Evolutionary conservation across 2,888 invertebrate species (phyloP).

Genomic region (Heterodera filipjevi): DNA sequence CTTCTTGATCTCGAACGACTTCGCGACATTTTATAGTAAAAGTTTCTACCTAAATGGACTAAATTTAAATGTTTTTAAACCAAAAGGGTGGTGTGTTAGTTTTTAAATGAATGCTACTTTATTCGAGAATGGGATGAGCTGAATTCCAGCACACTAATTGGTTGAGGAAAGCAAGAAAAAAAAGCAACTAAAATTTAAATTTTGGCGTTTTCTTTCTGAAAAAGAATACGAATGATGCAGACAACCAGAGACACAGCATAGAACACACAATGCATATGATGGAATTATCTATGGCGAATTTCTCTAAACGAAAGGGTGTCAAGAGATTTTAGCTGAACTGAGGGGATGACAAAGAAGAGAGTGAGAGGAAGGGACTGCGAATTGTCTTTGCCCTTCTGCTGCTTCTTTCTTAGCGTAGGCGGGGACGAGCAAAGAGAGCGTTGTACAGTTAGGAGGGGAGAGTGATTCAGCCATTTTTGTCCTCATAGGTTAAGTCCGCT

Average conservation of each 20-base stretch:
- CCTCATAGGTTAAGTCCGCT: not conserved
- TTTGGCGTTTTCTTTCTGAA: too few species aligned
- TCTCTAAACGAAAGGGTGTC: not conserved
- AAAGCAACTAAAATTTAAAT: too few species aligned
- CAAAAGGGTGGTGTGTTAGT: too few species aligned
- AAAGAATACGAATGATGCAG: too few species aligned
- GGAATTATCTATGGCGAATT: not conserved
- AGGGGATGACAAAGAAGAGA: not conserved
- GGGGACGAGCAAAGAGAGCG: not conserved
- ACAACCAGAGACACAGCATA: too few species aligned
- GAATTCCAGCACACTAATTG: too few species aligned
- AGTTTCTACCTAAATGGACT: not conserved
- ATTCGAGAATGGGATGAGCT: not conserved
- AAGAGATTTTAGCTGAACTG: not conserved
- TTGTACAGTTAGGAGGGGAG: not conserved
- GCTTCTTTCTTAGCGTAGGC: not conserved
- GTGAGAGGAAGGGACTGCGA: not conserved
- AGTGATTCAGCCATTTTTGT: conserved; percentile 17
- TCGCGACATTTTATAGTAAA: not conserved
- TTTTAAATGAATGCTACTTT: not conserved
- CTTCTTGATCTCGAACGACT: conserved; percentile 33
- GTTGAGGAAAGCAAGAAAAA: not conserved
- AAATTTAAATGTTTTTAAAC: too few species aligned
- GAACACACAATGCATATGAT: not conserved
- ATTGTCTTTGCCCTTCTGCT: not conserved